phyloP scores from a whole-genome alignment of 2,888 invertebrate species.

The Tipula confusa region DNA sequence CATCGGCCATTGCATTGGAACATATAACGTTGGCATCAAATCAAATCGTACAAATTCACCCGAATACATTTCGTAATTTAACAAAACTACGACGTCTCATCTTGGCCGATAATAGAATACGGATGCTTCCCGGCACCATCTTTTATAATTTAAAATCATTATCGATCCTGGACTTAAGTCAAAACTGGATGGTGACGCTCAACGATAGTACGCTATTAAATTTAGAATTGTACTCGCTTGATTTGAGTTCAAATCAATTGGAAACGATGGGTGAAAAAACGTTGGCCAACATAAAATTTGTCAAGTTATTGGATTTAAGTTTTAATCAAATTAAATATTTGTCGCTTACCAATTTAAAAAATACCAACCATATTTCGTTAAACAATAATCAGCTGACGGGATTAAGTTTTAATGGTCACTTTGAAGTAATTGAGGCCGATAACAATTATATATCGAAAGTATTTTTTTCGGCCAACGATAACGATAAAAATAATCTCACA shows the following conservation, averaged over 20 bases:
- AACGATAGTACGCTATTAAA: neutral
- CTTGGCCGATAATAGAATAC: neutral
- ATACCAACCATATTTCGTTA: neutral
- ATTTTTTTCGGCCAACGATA: neutral
- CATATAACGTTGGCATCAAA: neutral
- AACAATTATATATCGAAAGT: neutral
- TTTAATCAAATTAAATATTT: neutral
- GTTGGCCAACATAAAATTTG: neutral
- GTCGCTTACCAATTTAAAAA: neutral
- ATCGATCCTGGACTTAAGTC: neutral
- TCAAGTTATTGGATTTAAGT: neutral
- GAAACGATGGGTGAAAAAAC: neutral
- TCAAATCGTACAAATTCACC: neutral
- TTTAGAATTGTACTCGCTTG: neutral
- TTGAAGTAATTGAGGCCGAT: neutral
- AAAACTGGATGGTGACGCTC: neutral
- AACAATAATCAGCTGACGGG: neutral
- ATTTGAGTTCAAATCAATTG: neutral
- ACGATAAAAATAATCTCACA: neutral
- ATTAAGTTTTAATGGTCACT: neutral
- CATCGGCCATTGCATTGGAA: neutral
- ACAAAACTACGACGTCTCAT: neutral
- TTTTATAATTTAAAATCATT: neutral
- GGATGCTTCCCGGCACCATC: neutral
- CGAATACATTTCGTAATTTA: neutral